Evolutionary conservation across 2,888 invertebrate species (phyloP).

Genomic region (Limnephilus rhombicus): DNA sequence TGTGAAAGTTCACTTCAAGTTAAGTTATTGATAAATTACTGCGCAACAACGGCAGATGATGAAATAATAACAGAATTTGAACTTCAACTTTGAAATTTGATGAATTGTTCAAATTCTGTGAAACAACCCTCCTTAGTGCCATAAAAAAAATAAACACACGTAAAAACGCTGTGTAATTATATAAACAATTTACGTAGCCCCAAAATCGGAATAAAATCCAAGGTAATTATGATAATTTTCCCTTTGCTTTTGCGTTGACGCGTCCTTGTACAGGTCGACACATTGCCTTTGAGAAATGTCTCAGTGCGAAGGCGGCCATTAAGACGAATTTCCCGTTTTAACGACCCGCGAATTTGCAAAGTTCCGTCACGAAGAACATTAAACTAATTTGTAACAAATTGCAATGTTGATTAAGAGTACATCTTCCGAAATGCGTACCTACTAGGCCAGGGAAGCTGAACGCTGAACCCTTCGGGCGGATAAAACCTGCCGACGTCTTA

Average conservation of each 20-base stretch:
- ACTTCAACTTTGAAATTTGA: no score
- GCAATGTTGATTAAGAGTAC: background rate
- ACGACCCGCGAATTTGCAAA: background rate
- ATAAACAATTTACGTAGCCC: background rate
- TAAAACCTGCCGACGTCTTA: background rate
- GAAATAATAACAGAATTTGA: no score
- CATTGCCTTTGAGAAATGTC: conserved; percentile 15
- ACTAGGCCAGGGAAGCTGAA: background rate
- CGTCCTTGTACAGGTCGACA: background rate
- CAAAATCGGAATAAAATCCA: background rate
- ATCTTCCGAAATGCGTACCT: background rate
- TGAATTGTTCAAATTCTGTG: no score
- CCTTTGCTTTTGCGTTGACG: background rate
- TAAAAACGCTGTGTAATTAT: background rate
- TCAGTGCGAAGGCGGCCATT: background rate
- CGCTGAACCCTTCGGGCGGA: background rate
- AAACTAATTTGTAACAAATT: conserved; percentile 8
- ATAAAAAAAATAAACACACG: background rate
- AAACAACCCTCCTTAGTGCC: no score
- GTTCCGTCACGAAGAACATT: conserved; percentile 17
- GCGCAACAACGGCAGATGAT: no score
- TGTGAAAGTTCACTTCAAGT: no score
- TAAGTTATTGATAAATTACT: no score
- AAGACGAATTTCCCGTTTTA: conserved; percentile 6
- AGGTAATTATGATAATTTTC: background rate